Evolutionary conservation across 2,113 vertebrate genomes (phyloP).

Genomic region (Ammodytes dubius): DNA sequence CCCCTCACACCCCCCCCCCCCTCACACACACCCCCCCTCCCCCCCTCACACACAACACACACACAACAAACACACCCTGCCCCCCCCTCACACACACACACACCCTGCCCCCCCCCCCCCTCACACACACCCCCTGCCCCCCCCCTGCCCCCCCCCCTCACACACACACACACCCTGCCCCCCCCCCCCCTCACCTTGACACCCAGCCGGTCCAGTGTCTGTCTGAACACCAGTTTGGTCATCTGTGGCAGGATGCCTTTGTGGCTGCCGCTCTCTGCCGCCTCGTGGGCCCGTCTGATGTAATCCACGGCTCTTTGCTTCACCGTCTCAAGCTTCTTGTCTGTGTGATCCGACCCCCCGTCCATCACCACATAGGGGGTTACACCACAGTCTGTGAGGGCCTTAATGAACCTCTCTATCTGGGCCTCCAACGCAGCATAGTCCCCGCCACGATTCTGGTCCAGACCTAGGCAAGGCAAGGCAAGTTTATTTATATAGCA

Average conservation of each 20-base stretch:
- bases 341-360: constrained; percentile 84
- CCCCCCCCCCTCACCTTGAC: constrained; percentile 54
- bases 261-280: constrained; percentile 57
- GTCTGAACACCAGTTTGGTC: constrained; percentile 82
- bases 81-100: no score
- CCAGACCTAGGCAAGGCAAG: constrained; percentile 53
- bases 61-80: no score
- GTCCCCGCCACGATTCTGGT: constrained; percentile 88
- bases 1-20: no score
- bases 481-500: background rate
- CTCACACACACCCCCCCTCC: no score
- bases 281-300: constrained; percentile 75
- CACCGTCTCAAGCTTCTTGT: constrained; percentile 84
- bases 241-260: constrained; percentile 82
- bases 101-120: no score
- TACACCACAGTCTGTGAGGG: constrained; percentile 83
- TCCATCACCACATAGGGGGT: constrained; percentile 89
- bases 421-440: constrained; percentile 84
- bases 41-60: no score
- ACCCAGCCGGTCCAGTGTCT: constrained; percentile 83
- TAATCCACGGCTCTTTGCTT: constrained; percentile 70
- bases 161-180: no score
- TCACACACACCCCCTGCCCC: no score
- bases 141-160: no score
- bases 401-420: constrained; percentile 81